Evolutionary conservation across 2,113 vertebrate genomes (phyloP).

Genomic region (Ceyx melanurus): DNA sequence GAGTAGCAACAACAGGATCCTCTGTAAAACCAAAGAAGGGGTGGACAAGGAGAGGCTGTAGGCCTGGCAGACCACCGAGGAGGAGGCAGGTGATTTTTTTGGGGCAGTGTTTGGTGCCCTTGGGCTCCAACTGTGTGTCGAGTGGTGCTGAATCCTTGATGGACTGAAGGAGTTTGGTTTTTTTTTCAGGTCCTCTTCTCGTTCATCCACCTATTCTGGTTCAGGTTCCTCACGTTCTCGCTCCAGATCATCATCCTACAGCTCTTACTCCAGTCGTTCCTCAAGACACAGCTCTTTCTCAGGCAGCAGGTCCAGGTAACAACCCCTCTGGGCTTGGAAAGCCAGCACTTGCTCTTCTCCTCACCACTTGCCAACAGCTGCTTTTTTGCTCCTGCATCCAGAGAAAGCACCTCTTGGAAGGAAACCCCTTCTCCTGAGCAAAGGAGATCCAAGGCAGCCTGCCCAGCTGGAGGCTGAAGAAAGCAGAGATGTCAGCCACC

Average conservation of each 20-base stretch:
- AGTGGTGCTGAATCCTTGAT: not conserved
- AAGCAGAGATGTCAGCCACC: conserved; percentile 1
- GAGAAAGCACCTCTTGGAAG: not conserved
- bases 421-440: not conserved
- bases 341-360: not conserved
- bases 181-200: conserved; percentile 88
- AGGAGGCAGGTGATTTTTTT: not conserved
- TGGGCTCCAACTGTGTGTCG: not conserved
- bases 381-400: not conserved
- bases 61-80: not conserved
- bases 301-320: conserved; percentile 91
- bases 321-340: not conserved
- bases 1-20: not conserved
- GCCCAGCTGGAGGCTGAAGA: not conserved
- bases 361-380: not conserved
- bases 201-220: conserved; percentile 92
- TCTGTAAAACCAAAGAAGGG: not conserved
- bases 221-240: conserved; percentile 87
- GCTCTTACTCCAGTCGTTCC: conserved; percentile 94
- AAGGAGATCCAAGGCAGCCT: not conserved
- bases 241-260: conserved; percentile 91
- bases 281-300: conserved; percentile 95
- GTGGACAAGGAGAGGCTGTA: not conserved
- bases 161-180: not conserved
- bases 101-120: not conserved